These are phyloP conservation scores for Leucopternis melanops DNA, from an alignment of 2,113 vertebrate species.

Conservation along the genomic window DNA sequence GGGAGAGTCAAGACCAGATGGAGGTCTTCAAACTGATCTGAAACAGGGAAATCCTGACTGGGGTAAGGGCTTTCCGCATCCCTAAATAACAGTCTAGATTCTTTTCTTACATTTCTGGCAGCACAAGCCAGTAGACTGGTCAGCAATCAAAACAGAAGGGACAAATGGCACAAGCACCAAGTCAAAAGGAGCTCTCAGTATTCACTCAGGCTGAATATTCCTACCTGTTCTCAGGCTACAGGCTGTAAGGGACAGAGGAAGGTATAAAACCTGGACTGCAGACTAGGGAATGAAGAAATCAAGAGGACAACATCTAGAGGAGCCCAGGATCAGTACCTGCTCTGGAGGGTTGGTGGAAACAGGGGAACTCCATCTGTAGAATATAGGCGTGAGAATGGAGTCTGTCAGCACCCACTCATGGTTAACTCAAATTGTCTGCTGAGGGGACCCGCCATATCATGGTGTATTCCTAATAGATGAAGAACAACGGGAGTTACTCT, in stretches of 20 bases:
- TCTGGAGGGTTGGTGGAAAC: slow-evolving; percentile 31
- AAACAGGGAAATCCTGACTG: neutral
- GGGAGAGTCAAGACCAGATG: neutral
- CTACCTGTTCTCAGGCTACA: neutral
- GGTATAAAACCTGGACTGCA: neutral
- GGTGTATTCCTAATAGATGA: slow-evolving; percentile 35
- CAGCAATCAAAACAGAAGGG: neutral
- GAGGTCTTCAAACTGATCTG: neutral
- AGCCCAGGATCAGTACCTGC: slow-evolving; percentile 27
- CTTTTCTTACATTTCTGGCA: neutral
- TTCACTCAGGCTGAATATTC: neutral
- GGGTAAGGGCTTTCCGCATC: neutral
- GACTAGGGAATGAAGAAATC: neutral
- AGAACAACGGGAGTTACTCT: slow-evolving; percentile 31
- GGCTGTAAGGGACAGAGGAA: neutral
- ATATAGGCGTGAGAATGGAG: slow-evolving; percentile 11
- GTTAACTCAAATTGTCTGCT: slow-evolving; percentile 33
- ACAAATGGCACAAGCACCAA: neutral
- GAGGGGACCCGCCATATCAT: slow-evolving; percentile 9
- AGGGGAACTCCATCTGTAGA: slow-evolving; percentile 30
- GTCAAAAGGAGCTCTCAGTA: neutral
- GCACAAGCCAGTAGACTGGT: neutral
- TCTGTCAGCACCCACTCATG: slow-evolving; percentile 23
- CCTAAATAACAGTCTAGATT: neutral
- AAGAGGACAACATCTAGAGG: slow-evolving; percentile 3